phyloP scores from a whole-genome alignment of 2,888 invertebrate species.

The Eustalomyia histrio region DNA sequence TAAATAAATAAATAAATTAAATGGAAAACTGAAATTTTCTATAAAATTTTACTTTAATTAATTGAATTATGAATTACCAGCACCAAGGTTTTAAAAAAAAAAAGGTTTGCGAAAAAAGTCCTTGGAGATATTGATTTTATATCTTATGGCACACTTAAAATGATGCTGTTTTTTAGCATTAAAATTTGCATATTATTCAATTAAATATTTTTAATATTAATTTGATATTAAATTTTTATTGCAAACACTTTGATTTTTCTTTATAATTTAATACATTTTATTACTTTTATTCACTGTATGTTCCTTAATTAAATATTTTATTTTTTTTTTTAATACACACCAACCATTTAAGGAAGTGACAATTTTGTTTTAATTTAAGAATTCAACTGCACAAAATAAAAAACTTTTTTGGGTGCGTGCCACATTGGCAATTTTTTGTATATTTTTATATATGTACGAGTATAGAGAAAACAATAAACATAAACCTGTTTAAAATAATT shows the following conservation, averaged over 20 bases:
- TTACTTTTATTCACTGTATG: background rate
- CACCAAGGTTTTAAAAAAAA: background rate
- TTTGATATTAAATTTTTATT: background rate
- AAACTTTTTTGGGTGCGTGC: constrained; percentile 54
- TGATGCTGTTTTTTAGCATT: constrained; percentile 36
- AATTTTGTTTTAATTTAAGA: constrained; percentile 51
- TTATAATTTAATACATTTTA: background rate
- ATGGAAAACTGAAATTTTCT: background rate
- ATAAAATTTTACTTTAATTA: background rate
- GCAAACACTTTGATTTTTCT: background rate
- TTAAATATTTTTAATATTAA: background rate
- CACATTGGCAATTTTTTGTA: constrained; percentile 43
- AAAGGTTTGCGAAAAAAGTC: constrained; percentile 16
- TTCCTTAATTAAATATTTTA: constrained; percentile 4
- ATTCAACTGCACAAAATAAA: constrained; percentile 54
- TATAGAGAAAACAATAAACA: background rate
- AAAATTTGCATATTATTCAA: constrained; percentile 13
- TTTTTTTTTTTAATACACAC: constrained; percentile 37
- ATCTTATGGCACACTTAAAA: constrained; percentile 39
- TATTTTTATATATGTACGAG: background rate
- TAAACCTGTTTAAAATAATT: constrained; percentile 35
- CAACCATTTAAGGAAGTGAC: constrained; percentile 53
- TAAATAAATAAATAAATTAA: too few species aligned
- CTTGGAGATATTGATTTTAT: constrained; percentile 58
- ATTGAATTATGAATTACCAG: background rate